Percentiles rank a stretch among this genome's conserved stretches.
Conservation (phyloP, 2,888 invertebrate genomes). For the Hemicrepidius hirtus region DNA sequence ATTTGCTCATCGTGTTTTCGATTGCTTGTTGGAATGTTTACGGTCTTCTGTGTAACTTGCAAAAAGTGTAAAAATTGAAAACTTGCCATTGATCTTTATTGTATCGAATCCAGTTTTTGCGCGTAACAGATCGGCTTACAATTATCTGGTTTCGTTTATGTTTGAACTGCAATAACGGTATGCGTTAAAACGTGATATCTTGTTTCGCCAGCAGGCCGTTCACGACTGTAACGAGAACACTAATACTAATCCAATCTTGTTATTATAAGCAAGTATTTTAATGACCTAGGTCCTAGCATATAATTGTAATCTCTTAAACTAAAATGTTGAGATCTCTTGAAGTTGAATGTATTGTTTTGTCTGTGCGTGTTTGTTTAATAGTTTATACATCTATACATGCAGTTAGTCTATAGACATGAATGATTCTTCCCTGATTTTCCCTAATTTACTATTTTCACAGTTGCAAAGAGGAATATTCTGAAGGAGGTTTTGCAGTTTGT, state of each 20-base stretch:
- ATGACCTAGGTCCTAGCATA: no score
- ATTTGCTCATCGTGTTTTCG: constrained; percentile 17
- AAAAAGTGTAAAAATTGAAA: constrained; percentile 18
- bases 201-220: constrained; percentile 44
- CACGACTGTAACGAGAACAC: constrained; percentile 39
- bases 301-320: no score
- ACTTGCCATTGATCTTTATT: constrained; percentile 20
- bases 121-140: constrained; percentile 29
- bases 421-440: no score
- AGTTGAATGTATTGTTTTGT: no score
- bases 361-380: no score
- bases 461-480: no score
- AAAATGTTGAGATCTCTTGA: no score
- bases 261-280: constrained; percentile 42
- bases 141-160: constrained; percentile 42
- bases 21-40: background rate
- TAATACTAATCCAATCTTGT: constrained; percentile 28
- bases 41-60: constrained; percentile 10
- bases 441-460: no score
- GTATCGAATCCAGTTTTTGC: constrained; percentile 31
- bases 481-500: no score
- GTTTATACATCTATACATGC: no score
- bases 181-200: constrained; percentile 39
- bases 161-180: constrained; percentile 44
- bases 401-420: no score